Conservation (phyloP, 2,888 invertebrate genomes). For the Drosophila anomalata region DNA sequence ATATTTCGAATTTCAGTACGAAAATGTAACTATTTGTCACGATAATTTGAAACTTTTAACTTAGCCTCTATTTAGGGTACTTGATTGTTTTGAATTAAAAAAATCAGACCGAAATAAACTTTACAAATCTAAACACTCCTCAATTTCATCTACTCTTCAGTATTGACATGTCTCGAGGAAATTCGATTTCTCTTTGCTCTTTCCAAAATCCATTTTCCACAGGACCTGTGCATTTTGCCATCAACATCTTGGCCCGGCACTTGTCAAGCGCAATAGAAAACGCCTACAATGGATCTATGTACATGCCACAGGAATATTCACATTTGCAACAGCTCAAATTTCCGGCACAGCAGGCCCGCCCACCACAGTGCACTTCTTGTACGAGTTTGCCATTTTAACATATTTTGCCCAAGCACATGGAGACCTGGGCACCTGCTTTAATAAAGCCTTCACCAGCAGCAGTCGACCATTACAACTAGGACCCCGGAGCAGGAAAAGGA, state of each 20-base stretch:
- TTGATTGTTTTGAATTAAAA: too few relatives aligned
- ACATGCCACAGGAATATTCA: conserved; percentile 35
- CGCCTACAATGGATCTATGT: conserved; percentile 50
- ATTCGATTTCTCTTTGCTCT: conserved; percentile 56
- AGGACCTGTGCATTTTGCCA: conserved; percentile 30
- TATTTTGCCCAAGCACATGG: conserved; percentile 30
- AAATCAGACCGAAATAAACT: background rate
- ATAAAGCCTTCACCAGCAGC: conserved; percentile 71
- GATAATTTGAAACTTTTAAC: background rate
- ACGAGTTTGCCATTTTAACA: conserved; percentile 50
- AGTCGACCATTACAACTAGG: conserved; percentile 49
- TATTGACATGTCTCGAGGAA: conserved; percentile 42
- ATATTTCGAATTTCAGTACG: conserved; percentile 14
- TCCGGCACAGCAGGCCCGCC: conserved; percentile 55
- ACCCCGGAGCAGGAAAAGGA: conserved; percentile 28
- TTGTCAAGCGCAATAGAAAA: conserved; percentile 54
- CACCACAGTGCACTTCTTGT: conserved; percentile 24
- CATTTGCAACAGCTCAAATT: conserved; percentile 72
- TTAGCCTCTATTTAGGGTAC: background rate
- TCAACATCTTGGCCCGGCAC: conserved; percentile 27
- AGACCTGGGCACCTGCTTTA: conserved; percentile 39
- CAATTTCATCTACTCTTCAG: background rate
- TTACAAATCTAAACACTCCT: background rate
- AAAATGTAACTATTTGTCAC: conserved; percentile 2
- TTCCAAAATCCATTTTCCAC: conserved; percentile 10